Conservation (phyloP, 1,140 invertebrate genomes). For the Drosophila fuyamai region DNA sequence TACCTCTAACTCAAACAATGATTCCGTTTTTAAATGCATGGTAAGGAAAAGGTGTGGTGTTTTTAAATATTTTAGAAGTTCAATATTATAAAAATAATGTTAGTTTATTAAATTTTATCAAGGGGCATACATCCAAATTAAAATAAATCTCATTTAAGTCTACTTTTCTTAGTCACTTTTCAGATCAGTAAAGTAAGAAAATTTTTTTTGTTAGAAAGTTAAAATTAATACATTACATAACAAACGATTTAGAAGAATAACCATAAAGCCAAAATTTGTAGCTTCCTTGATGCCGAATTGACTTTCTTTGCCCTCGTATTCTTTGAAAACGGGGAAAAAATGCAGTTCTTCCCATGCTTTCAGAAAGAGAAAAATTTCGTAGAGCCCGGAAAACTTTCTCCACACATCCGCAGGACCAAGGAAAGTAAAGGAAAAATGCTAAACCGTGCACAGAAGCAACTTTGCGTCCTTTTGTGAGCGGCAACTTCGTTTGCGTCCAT, state of each 20-base stretch:
- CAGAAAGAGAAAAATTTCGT: constrained; percentile 18
- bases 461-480: constrained; percentile 66
- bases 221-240: too few relatives aligned
- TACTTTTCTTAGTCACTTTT: too few relatives aligned
- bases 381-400: constrained; percentile 32
- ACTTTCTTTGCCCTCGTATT: background rate
- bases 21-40: constrained; percentile 28
- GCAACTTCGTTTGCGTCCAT: constrained; percentile 76
- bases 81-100: background rate
- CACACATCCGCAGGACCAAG: constrained; percentile 19
- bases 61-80: background rate
- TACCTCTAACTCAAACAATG: constrained; percentile 30
- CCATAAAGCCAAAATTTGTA: background rate
- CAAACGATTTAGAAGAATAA: background rate
- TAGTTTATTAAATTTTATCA: too few relatives aligned
- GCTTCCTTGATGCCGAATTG: background rate
- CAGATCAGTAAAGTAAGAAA: too few relatives aligned
- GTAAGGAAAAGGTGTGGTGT: background rate
- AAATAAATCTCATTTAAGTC: too few relatives aligned
- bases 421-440: constrained; percentile 21
- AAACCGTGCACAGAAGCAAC: constrained; percentile 39
- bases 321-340: constrained; percentile 17
- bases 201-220: too few relatives aligned
- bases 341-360: constrained; percentile 5
- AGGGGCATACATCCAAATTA: too few relatives aligned